These are phyloP conservation scores for Euura saliciscinereae DNA, from an alignment of 1,140 invertebrate genomes.

Conservation along the genomic window DNA sequence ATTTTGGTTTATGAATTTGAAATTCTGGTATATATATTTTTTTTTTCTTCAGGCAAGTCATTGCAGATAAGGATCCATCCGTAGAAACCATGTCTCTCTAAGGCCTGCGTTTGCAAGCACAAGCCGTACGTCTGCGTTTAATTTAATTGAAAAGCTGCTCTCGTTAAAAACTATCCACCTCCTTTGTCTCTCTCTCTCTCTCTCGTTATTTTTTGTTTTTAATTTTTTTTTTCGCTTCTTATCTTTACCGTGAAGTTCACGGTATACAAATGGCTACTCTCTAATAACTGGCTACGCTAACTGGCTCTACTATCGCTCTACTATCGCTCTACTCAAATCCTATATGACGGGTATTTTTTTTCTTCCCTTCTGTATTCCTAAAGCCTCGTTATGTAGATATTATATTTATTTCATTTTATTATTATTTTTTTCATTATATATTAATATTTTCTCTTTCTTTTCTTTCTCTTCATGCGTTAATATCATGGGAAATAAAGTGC, in stretches of 20 bases:
- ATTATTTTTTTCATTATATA: neutral
- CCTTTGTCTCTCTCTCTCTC: no score
- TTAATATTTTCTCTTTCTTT: neutral
- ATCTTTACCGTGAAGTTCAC: no score
- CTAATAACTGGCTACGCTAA: neutral
- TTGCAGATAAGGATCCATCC: neutral
- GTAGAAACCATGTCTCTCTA: neutral
- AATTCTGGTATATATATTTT: no score
- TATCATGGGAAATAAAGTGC: neutral
- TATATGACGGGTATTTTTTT: neutral
- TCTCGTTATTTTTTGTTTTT: no score
- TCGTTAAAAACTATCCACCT: neutral
- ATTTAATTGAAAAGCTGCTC: neutral
- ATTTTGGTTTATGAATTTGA: no score
- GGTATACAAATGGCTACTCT: neutral
- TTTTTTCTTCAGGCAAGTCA: no score
- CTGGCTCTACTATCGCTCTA: neutral
- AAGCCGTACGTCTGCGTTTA: neutral
- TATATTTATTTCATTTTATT: neutral
- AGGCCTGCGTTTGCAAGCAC: neutral
- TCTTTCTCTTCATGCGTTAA: conserved; percentile 1
- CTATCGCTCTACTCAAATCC: neutral
- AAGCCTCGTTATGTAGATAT: no score
- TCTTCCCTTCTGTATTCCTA: no score
- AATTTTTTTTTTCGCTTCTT: no score